Conservation (phyloP, 1,140 invertebrate species). For the Diorhabda elongata region DNA sequence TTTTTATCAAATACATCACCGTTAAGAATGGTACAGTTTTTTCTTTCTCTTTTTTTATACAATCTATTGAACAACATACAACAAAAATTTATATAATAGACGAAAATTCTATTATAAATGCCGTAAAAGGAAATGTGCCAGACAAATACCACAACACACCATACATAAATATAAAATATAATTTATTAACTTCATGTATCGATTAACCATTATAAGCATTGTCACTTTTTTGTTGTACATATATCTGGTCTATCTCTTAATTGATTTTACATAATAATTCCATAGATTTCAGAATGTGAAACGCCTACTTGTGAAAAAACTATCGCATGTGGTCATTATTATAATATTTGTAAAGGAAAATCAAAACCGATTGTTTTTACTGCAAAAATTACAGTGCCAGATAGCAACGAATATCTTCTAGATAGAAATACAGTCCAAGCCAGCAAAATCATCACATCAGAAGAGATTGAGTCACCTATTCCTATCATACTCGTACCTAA, state of each 20-base stretch:
- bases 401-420: too few relatives aligned
- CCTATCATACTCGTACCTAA: too few relatives aligned
- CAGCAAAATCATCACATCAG: too few relatives aligned
- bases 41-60: neutral
- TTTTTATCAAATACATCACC: neutral
- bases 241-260: neutral
- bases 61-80: constrained; percentile 6
- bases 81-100: constrained; percentile 5
- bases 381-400: too few relatives aligned
- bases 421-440: too few relatives aligned
- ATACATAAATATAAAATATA: constrained; percentile 8
- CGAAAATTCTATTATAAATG: constrained; percentile 11
- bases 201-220: constrained; percentile 24
- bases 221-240: constrained; percentile 20
- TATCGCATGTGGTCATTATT: too few relatives aligned
- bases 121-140: constrained; percentile 3
- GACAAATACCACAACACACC: constrained; percentile 6
- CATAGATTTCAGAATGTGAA: too few relatives aligned
- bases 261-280: too few relatives aligned
- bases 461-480: too few relatives aligned
- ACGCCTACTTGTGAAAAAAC: too few relatives aligned
- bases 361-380: too few relatives aligned
- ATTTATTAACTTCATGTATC: constrained; percentile 20
- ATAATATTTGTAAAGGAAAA: too few relatives aligned
- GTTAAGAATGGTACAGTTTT: neutral